Evolutionary conservation across 2,888 invertebrate species (phyloP), one percentile per base, ranked within the genome.

Genomic region (Drosophila lacicola): DNA sequence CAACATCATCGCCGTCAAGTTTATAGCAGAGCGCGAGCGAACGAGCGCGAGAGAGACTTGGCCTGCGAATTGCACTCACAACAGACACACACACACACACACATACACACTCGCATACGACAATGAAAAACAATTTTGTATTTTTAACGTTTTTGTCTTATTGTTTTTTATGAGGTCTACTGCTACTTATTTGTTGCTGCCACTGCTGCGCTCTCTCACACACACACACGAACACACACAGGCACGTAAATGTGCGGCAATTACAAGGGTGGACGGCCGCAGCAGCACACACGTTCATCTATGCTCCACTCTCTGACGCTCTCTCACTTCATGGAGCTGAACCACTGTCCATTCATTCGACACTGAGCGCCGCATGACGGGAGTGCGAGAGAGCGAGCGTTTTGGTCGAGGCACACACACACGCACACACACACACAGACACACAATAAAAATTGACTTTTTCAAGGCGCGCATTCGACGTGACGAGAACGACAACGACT

Each of bases 251-350:
- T 51, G 56, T 51, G 66, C 81, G 78, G 70, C 74, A 87, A 87
- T 82, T 85, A 88, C 83, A 83, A 88, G 86, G 83, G 87, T 88
- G 76, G 84, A 82, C 80, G 77, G 69, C 78, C 75, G 75, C 74
- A 67, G 61, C 51, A 58, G 62, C 66, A 70, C 54, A 70, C 54
- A 44, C 54, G 51, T 47, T 37, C 70, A 55, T 60, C 60, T 63
- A 56, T 70, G 65, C 55, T 51, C 51, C 55, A 55, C 64, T 57
- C 69, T 57, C 57, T 60, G 37, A 14, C 41, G 49, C 53, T 71
- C 50, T 51, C 19, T 33, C 55, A 29, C 34, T 36, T 34, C 33
- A 45, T 77, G 53, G 44, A 55, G 37, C 61, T 73, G 56, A 75
- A 78, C 74, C 78, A 75, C 80, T 75, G 66, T 73, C 70, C 82